Evolutionary conservation across 1,140 invertebrate species (phyloP).

Genomic region (Cheumatopsyche charites): DNA sequence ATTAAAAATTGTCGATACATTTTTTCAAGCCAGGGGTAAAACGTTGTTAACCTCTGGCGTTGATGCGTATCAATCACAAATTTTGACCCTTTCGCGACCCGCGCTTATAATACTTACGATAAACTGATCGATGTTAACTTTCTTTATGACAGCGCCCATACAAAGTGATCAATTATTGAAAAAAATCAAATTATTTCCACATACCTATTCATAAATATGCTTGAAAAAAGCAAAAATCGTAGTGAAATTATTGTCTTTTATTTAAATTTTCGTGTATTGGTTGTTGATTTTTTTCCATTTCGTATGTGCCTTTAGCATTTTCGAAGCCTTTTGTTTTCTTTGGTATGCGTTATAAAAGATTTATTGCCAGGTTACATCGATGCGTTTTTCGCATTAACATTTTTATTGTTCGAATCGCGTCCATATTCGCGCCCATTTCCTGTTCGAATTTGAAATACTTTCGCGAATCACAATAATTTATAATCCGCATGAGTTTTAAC

Average conservation of each 20-base stretch:
- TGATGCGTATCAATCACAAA: constrained; percentile 24
- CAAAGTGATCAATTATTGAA: too few relatives aligned
- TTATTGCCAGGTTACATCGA: constrained; percentile 9
- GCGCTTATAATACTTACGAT: not conserved
- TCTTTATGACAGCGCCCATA: constrained; percentile 14
- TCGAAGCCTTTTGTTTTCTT: not conserved
- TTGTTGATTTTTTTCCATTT: not conserved
- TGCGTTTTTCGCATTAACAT: constrained; percentile 2
- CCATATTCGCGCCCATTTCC: constrained; percentile 1
- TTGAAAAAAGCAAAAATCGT: not conserved
- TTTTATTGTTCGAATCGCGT: not conserved
- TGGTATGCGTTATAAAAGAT: constrained; percentile 5
- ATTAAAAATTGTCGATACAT: constrained; percentile 17
- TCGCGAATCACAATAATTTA: too few relatives aligned
- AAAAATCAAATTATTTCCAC: not conserved
- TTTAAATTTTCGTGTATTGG: constrained; percentile 12
- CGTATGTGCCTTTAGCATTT: constrained; percentile 1
- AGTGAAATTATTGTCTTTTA: not conserved
- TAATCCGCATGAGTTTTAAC: too few relatives aligned
- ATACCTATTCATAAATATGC: too few relatives aligned
- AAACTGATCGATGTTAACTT: constrained; percentile 10
- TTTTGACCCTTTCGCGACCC: constrained; percentile 18
- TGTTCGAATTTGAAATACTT: not conserved
- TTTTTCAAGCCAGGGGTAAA: constrained; percentile 1
- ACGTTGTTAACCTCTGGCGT: constrained; percentile 21